Percentiles rank a stretch among this genome's conserved stretches.
phyloP scores from a whole-genome alignment of 2,888 invertebrate species.

The Anaspis maculata region DNA sequence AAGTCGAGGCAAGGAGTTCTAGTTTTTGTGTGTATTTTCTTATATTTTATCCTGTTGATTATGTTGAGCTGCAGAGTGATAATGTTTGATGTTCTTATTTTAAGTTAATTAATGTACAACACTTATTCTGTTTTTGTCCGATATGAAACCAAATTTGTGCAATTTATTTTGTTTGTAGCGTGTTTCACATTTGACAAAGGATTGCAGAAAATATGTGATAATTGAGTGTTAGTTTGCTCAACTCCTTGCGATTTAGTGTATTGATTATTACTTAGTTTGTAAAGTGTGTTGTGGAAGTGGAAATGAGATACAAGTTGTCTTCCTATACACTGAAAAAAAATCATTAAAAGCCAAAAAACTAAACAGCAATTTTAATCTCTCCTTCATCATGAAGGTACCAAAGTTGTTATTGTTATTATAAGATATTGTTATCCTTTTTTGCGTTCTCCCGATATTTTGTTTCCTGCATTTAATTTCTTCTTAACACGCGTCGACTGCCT shows the following conservation, averaged over 20 bases:
- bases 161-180: conserved; percentile 7
- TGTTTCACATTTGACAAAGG: conserved; percentile 14
- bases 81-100: not conserved
- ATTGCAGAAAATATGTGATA: conserved; percentile 29
- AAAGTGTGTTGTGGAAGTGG: conserved; percentile 34
- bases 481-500: too few species aligned
- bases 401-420: too few species aligned
- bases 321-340: conserved; percentile 39
- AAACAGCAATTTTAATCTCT: conserved; percentile 3
- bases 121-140: conserved; percentile 3
- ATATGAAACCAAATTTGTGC: conserved; percentile 5
- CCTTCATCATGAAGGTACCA: too few species aligned
- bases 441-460: too few species aligned
- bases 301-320: conserved; percentile 32
- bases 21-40: not conserved
- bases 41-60: not conserved
- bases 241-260: conserved; percentile 27
- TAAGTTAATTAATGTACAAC: not conserved
- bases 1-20: conserved; percentile 13
- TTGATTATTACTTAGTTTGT: conserved; percentile 28
- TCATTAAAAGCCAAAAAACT: conserved; percentile 19
- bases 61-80: too few species aligned
- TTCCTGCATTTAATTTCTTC: too few species aligned
- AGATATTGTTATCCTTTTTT: too few species aligned
- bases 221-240: conserved; percentile 27